Evolutionary conservation across 2,888 invertebrate genomes (phyloP), one percentile per base, ranked within the genome.

Genomic region (Trissonchulus latispiculum): DNA sequence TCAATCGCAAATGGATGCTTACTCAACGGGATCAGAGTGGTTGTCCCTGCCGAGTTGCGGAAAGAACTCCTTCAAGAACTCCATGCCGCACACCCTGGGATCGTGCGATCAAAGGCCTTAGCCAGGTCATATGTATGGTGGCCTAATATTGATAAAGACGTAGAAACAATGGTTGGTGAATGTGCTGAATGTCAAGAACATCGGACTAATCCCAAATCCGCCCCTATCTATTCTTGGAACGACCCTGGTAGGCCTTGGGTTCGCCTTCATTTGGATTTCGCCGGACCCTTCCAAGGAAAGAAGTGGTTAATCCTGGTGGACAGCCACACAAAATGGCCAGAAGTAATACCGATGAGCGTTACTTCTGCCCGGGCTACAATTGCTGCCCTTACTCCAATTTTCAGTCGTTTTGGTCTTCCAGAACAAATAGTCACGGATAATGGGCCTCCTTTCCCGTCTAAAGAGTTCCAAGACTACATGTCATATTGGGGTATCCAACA

Each of bases 161-260:
- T 70, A 18, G 64, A 15, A 3, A 8, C 70, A 70, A 3, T 61
- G 15, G 29, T 28, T 36, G 28, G n/a, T 32, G n/a, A n/a, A 15
- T 64, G 8, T 64, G 8, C 29, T 31, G 8, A 31, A 31, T 64
- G 66, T 64, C 32, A 37, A 59, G n/a, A 75, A 72, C 8, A 36
- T 29, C 59, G n/a, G 18, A 3, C n/a, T 76, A 35, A n/a, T n/a
- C n/a, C n/a, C n/a, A n/a, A n/a, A n/a, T n/a, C n/a, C n/a, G n/a
- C n/a, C n/a, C n/a, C n/a, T 0, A 62, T 79, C 8, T 78, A 79
- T 66, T 77, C 78, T 2, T 81, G 78, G 80, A 75, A 76, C 66
- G 77, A 71, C 64, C 79, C 80, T 8, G 71, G 70, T 3, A 73
- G 74, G 59, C 76, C 78, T 23, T 80, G 78, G 80, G 71, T 71